A percentile compares a stretch with the other conserved stretches of the same genome.
Evolutionary conservation across 2,888 invertebrate species (phyloP).

Genomic region (Hirudinaria manillensis): DNA sequence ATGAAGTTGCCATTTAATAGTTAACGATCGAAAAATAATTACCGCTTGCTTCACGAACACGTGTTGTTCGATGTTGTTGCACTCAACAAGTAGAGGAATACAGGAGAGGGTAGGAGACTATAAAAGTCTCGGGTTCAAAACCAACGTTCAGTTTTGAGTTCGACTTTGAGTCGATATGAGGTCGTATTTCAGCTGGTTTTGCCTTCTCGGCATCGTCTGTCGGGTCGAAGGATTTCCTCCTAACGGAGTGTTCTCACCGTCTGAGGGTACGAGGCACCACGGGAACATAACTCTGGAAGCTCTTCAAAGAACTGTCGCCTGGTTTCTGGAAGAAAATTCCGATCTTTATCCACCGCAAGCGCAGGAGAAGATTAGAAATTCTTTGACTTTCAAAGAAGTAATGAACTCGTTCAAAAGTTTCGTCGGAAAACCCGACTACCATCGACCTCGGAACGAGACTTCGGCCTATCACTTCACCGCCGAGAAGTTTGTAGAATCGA

Average conservation of each 20-base stretch:
- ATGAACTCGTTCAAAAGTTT: not conserved
- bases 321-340: not conserved
- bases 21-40: too few relatives aligned
- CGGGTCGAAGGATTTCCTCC: not conserved
- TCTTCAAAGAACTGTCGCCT: not conserved
- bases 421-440: not conserved
- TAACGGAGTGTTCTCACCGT: not conserved
- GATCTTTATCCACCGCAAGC: not conserved
- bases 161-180: too few relatives aligned
- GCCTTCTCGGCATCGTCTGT: too few relatives aligned
- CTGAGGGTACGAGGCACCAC: not conserved
- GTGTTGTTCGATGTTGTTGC: too few relatives aligned
- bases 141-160: too few relatives aligned
- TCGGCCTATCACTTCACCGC: slow-evolving; percentile 3
- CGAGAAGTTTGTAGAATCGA: not conserved
- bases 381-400: not conserved
- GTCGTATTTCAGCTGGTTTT: too few relatives aligned
- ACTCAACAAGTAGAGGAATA: too few relatives aligned
- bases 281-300: slow-evolving; percentile 1
- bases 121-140: too few relatives aligned
- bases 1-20: too few relatives aligned
- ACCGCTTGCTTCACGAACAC: too few relatives aligned
- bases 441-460: not conserved
- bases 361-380: not conserved
- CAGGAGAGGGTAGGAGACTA: too few relatives aligned